Evolutionary conservation across 2,888 invertebrate species (phyloP).

Genomic region (Abscondita cerata): DNA sequence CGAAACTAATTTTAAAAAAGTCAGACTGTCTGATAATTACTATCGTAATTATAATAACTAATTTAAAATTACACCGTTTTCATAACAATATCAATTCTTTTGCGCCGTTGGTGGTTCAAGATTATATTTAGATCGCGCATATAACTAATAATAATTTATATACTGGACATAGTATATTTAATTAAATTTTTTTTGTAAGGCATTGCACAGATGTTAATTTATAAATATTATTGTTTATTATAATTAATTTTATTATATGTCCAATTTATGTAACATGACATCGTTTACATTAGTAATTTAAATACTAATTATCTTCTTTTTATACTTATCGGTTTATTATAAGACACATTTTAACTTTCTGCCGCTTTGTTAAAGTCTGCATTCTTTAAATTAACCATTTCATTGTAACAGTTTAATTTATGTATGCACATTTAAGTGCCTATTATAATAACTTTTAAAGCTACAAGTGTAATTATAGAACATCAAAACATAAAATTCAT

Average conservation of each 20-base stretch:
- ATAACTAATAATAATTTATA: conserved; percentile 25
- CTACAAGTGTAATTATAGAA: too few relatives aligned
- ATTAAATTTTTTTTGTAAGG: conserved; percentile 30
- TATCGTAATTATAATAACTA: conserved; percentile 13
- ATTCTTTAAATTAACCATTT: conserved; percentile 14
- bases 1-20: too few relatives aligned
- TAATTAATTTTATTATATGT: conserved; percentile 32
- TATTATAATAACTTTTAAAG: too few relatives aligned
- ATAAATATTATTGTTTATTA: conserved; percentile 32
- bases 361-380: conserved; percentile 14
- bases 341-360: too few relatives aligned
- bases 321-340: background rate
- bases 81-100: conserved; percentile 25
- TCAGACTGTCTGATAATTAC: too few relatives aligned
- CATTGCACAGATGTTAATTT: conserved; percentile 24
- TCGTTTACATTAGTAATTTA: conserved; percentile 23
- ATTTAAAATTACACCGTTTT: conserved; percentile 25
- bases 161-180: conserved; percentile 24
- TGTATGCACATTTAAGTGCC: too few relatives aligned
- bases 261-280: conserved; percentile 22
- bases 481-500: too few relatives aligned
- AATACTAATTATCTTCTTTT: conserved; percentile 6
- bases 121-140: conserved; percentile 27
- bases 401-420: too few relatives aligned
- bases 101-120: conserved; percentile 21